These are phyloP conservation scores for Temnothorax nylanderi DNA, from an alignment of 1,140 invertebrate species.

Conservation along the genomic window DNA sequence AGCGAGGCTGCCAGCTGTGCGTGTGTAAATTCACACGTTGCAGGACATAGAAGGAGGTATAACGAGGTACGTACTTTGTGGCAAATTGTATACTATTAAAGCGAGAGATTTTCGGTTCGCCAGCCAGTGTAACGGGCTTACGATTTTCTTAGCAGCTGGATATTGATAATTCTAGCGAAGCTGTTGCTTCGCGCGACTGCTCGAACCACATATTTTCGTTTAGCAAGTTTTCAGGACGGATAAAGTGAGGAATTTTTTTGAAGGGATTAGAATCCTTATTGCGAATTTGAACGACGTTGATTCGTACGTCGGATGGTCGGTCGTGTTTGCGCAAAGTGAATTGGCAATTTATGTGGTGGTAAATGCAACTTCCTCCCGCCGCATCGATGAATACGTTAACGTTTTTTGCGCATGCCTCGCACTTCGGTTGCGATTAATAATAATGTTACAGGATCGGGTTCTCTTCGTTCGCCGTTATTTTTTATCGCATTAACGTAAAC, in stretches of 20 bases:
- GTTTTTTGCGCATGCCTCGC: not conserved
- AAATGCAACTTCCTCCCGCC: slow-evolving; percentile 22
- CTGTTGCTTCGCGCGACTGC: not conserved
- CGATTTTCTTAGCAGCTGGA: not conserved
- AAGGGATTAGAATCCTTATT: not conserved
- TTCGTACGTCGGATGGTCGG: not conserved
- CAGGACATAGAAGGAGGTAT: too few species aligned
- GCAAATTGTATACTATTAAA: not conserved
- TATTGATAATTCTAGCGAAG: not conserved
- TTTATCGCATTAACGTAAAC: not conserved
- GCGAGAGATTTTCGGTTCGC: not conserved
- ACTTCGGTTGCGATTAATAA: not conserved
- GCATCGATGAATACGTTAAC: slow-evolving; percentile 19
- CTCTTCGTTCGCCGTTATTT: not conserved
- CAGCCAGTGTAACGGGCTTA: not conserved
- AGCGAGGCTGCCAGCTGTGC: not conserved
- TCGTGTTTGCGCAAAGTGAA: slow-evolving; percentile 30
- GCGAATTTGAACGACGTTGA: slow-evolving; percentile 25
- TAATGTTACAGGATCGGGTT: not conserved
- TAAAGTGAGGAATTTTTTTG: slow-evolving; percentile 4
- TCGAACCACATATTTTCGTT: not conserved
- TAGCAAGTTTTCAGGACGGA: not conserved
- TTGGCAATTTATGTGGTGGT: slow-evolving; percentile 38
- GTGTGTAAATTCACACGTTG: not conserved
- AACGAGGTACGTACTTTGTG: slow-evolving; percentile 20